phyloP scores from a whole-genome alignment of 2,888 invertebrate genomes.

The Dendrolimus houi region DNA sequence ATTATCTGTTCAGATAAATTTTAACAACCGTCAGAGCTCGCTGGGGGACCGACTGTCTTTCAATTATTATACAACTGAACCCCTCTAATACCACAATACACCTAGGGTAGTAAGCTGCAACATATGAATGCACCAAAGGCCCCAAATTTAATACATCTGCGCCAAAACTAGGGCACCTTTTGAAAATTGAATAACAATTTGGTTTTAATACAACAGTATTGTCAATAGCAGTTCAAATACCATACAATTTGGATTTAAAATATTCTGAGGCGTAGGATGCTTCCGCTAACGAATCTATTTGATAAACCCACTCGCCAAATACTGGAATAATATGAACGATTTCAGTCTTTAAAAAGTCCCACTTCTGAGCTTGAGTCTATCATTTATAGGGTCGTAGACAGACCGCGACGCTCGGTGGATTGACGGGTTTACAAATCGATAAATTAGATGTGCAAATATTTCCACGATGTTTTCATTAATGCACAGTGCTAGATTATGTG shows the following conservation, averaged over 20 bases:
- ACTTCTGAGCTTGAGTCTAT: too few relatives aligned
- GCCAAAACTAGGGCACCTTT: background rate
- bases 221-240: background rate
- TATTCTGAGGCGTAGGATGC: constrained; percentile 38
- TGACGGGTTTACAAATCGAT: too few relatives aligned
- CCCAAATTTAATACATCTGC: constrained; percentile 3
- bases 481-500: too few relatives aligned
- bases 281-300: constrained; percentile 31
- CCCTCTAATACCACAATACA: background rate
- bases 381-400: too few relatives aligned
- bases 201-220: too few relatives aligned
- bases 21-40: background rate
- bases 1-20: background rate
- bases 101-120: background rate
- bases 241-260: constrained; percentile 2
- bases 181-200: too few relatives aligned
- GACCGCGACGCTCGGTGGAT: too few relatives aligned
- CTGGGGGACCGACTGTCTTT: background rate
- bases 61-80: background rate
- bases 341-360: too few relatives aligned
- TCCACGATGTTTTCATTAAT: too few relatives aligned
- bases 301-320: constrained; percentile 24
- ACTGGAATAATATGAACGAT: background rate
- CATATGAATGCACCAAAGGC: background rate
- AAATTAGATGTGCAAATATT: too few relatives aligned